Conservation (phyloP, 2,797 vertebrate genomes). For the Lates japonicus region DNA sequence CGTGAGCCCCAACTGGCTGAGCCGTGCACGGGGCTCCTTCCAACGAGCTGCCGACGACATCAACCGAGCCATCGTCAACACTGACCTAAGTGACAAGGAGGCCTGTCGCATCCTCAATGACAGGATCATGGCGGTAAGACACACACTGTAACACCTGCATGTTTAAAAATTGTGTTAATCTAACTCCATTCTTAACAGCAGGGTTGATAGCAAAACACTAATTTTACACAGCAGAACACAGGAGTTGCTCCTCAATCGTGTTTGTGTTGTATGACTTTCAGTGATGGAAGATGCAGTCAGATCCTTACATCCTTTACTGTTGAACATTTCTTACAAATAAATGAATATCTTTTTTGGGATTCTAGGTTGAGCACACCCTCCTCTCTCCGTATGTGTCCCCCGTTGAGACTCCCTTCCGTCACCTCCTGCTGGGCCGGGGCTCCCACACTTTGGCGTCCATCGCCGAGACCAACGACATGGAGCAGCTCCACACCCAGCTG, state of each 20-base stretch:
- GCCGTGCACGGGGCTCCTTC: slow-evolving; percentile 86
- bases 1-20: slow-evolving; percentile 87
- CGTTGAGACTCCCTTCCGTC: slow-evolving; percentile 89
- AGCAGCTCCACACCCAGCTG: slow-evolving; percentile 87
- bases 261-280: too few relatives aligned
- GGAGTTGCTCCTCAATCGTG: too few relatives aligned
- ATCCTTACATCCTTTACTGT: too few relatives aligned
- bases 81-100: slow-evolving; percentile 83
- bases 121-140: slow-evolving; percentile 91
- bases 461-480: slow-evolving; percentile 75
- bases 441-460: slow-evolving; percentile 89
- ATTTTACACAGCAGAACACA: too few relatives aligned
- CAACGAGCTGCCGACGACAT: slow-evolving; percentile 81
- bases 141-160: not conserved
- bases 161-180: not conserved
- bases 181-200: not conserved
- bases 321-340: too few relatives aligned
- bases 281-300: too few relatives aligned
- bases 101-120: slow-evolving; percentile 90
- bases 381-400: slow-evolving; percentile 93
- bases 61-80: slow-evolving; percentile 66
- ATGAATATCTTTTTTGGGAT: not conserved
- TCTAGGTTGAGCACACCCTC: slow-evolving; percentile 91
- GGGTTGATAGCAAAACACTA: not conserved
- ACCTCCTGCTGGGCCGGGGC: slow-evolving; percentile 92